Base-by-base conservation (phyloP, 2,888 invertebrate species). In the Aporophyla lueneburgensis region DNA sequence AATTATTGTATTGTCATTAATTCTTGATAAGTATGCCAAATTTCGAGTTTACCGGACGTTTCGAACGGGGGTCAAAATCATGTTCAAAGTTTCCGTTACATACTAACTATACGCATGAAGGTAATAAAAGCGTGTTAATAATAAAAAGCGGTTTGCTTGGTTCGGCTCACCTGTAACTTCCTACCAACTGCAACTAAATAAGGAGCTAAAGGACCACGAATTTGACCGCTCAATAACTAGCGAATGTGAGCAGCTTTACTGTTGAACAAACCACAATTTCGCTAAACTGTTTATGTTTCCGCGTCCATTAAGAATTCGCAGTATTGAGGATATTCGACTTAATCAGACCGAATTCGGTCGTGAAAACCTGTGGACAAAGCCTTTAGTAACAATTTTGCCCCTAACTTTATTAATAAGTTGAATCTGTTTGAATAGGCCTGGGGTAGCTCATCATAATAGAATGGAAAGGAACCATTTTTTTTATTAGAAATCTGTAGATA, bases 331-430 rank as follows among this genome's bases (percentile, higher is more conserved):
- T 51, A 21, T 51, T 72, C 16, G 21, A 51, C 9, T 27, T 24
- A 27, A 43, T 61, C 10, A 46, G 14, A 61, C 19, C 19, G 14
- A 62, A 62, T 74, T 74, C 5, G 33, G 7, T 62, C 14, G 24
- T 24, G 46, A n/a, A 59, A 14, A 61, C 21, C 14, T 33, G 19
- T 10, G 43, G 19, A 16, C n/a, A 51, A 14, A 73, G 16, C 19
- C 6, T 51, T 63, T 33, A 6, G 21, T 46, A 62, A 62, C 43
- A 24, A 21, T 61, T 33, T 63, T n/a, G 14, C 16, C 62, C 21
- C 1, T 62, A 62, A 75, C 19, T 74, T 54, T 74, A 49, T 27
- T 49, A 75, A 75, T 75, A 49, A 75, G 21, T 49, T 24, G 46
- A 54, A 24, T 62, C 24, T 49, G 53, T 63, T 56, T 56, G 33